Conservation (phyloP, 1,140 invertebrate genomes). For the Metopolophium dirhodum region DNA sequence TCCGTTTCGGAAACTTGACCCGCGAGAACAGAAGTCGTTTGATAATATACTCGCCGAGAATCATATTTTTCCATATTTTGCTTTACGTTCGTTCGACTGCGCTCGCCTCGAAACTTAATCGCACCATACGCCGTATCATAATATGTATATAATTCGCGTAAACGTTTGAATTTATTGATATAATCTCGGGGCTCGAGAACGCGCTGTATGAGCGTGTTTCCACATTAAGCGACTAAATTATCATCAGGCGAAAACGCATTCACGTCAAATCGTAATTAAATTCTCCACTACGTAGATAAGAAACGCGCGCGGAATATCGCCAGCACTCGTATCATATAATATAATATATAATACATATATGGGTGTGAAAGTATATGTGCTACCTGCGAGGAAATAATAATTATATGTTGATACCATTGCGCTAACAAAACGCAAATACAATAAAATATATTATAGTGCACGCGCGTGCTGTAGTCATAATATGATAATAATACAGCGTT, state of each 20-base stretch:
- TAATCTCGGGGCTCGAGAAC: neutral
- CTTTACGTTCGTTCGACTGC: too few species aligned
- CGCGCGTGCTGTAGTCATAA: neutral
- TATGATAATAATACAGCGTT: neutral
- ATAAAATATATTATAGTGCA: neutral
- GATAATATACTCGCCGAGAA: neutral
- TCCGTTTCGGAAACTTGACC: neutral
- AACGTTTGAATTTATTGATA: neutral
- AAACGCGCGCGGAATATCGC: neutral
- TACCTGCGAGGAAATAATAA: neutral
- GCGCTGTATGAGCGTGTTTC: neutral
- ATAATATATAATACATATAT: neutral
- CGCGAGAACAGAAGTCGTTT: neutral
- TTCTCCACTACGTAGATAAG: neutral
- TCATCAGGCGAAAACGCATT: neutral
- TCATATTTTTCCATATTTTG: too few species aligned
- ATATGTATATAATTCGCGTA: neutral
- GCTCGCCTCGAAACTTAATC: neutral
- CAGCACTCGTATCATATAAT: neutral
- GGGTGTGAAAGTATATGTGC: neutral
- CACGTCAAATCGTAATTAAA: conserved; percentile 12
- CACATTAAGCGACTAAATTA: neutral
- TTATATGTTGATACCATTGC: neutral
- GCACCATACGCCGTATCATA: neutral
- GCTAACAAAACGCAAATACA: neutral